Conservation (phyloP, 2,113 vertebrate genomes). For the Bubalus kerabau region DNA sequence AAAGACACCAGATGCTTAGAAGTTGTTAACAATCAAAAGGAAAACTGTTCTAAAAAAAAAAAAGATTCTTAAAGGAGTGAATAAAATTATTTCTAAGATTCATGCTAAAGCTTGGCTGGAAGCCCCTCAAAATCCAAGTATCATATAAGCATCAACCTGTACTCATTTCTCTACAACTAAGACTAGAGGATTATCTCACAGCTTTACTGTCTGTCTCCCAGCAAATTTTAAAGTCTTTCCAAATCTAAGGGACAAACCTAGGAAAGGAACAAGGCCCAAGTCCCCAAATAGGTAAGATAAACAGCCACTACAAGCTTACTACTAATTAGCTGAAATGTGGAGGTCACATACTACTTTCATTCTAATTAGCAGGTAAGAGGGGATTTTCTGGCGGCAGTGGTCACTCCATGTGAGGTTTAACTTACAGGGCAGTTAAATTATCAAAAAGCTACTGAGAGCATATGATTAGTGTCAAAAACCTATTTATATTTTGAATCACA, state of each 20-base stretch:
- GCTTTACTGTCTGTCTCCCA: not conserved
- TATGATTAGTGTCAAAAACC: conserved; percentile 25
- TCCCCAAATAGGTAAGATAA: not conserved
- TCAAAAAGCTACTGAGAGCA: not conserved
- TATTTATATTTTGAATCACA: conserved; percentile 48
- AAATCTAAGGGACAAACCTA: not conserved
- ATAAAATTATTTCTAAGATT: conserved; percentile 31
- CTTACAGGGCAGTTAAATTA: conserved; percentile 8
- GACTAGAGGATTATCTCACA: not conserved
- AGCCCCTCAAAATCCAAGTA: not conserved
- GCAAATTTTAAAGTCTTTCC: not conserved
- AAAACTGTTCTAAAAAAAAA: not conserved
- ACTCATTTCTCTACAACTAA: not conserved
- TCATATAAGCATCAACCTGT: not conserved
- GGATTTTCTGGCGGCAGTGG: conserved; percentile 24
- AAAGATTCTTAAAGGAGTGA: conserved; percentile 20
- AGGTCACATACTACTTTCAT: conserved; percentile 1
- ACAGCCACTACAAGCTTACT: not conserved
- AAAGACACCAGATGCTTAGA: conserved; percentile 13
- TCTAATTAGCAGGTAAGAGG: conserved; percentile 11
- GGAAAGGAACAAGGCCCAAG: not conserved
- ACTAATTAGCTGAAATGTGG: not conserved
- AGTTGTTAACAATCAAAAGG: conserved; percentile 14
- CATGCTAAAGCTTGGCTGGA: not conserved
- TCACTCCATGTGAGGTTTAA: not conserved